phyloP scores from a whole-genome alignment of 2,888 invertebrate genomes.

The Thera britannica region DNA sequence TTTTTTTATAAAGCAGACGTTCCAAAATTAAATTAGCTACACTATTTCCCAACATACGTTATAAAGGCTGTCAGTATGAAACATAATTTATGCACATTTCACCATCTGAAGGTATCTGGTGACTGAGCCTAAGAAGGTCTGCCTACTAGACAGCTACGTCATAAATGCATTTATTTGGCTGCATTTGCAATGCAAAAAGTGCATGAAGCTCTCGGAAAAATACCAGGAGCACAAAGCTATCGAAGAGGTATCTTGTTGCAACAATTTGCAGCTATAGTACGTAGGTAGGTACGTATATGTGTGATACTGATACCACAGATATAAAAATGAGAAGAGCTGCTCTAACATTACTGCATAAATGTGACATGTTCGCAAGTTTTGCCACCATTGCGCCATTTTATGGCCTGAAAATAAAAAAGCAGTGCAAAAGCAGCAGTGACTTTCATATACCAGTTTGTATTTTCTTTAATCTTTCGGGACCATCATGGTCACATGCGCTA shows the following conservation, averaged over 20 bases:
- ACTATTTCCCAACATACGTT: no score
- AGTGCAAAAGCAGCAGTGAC: not conserved
- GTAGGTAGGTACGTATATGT: not conserved
- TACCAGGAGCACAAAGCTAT: conserved; percentile 48
- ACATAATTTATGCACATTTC: conserved; percentile 15
- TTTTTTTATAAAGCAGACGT: no score
- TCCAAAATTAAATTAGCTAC: no score
- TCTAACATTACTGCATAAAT: not conserved
- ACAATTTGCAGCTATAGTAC: not conserved
- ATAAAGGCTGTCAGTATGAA: no score
- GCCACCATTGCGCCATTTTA: not conserved
- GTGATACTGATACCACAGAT: not conserved
- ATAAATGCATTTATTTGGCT: conserved; percentile 10
- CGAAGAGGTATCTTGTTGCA: conserved; percentile 31
- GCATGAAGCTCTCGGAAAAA: conserved; percentile 44
- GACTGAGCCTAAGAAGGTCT: conserved; percentile 11
- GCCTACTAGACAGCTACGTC: conserved; percentile 32
- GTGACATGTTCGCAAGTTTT: not conserved
- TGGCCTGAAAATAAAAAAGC: not conserved
- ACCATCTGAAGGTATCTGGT: conserved; percentile 22
- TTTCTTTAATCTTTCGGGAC: not conserved
- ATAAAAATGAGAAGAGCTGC: not conserved
- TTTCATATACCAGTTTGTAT: not conserved
- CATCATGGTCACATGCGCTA: not conserved
- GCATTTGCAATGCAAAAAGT: conserved; percentile 31